Evolutionary conservation across 2,113 vertebrate genomes (phyloP).

Genomic region (Dolichotis patagonum): DNA sequence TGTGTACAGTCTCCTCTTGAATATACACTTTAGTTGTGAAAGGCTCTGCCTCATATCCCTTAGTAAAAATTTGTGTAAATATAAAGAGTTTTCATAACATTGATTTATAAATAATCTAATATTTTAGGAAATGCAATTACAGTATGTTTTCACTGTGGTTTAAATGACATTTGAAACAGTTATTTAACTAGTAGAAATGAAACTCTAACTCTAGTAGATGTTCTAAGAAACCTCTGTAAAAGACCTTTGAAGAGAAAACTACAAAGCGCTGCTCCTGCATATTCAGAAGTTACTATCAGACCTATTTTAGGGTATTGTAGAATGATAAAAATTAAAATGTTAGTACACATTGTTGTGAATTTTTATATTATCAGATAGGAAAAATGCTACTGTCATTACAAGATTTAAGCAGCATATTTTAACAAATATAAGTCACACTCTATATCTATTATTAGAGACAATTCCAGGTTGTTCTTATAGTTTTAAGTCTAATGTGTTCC

Average conservation of each 20-base stretch:
- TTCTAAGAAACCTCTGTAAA: neutral
- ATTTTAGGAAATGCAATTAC: neutral
- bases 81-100: slow-evolving; percentile 3
- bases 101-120: neutral
- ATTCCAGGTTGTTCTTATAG: neutral
- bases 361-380: neutral
- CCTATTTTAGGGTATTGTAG: neutral
- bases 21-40: neutral
- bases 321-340: slow-evolving; percentile 56
- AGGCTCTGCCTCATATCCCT: neutral
- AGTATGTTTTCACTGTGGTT: neutral
- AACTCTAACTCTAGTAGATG: neutral
- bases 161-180: neutral
- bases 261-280: neutral
- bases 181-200: slow-evolving; percentile 2
- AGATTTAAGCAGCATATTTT: neutral
- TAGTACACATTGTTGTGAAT: neutral
- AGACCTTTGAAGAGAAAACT: neutral
- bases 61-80: neutral
- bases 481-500: slow-evolving; percentile 32
- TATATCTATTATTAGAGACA: neutral
- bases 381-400: slow-evolving; percentile 23
- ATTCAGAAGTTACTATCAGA: neutral
- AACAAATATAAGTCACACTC: neutral
- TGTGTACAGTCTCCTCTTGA: neutral